Conservation (phyloP, 2,888 invertebrate species). For the Lepidocyrtoides sp. region DNA sequence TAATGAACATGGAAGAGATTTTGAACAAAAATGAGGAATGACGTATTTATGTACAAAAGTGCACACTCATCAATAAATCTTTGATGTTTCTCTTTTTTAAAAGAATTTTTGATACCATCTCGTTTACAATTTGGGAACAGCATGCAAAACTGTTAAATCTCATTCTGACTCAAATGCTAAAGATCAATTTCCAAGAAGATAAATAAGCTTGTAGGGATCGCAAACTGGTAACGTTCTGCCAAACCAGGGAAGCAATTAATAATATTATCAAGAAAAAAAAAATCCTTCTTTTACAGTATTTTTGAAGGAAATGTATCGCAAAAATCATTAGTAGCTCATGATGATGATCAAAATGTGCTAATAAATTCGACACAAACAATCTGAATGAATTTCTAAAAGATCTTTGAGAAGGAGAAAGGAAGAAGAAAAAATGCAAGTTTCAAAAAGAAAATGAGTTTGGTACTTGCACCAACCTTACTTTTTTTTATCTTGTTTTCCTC, state of each 20-base stretch:
- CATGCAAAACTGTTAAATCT: neutral
- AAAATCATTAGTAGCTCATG: slow-evolving; percentile 4
- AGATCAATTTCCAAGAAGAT: neutral
- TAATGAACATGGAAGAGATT: neutral
- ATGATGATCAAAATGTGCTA: neutral
- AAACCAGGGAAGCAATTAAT: neutral
- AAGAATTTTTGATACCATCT: neutral
- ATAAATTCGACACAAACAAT: neutral
- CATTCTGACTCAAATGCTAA: neutral
- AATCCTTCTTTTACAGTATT: neutral
- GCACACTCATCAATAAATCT: neutral
- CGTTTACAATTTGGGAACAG: neutral
- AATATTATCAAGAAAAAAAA: neutral
- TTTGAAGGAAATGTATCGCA: neutral
- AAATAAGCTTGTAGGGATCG: neutral
- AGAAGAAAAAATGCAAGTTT: neutral
- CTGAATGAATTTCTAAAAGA: neutral
- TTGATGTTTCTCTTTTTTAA: no score
- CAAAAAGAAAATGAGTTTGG: no score
- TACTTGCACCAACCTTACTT: no score
- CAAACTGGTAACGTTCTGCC: no score
- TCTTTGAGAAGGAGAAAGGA: neutral
- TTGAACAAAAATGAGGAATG: slow-evolving; percentile 17
- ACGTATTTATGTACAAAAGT: neutral
- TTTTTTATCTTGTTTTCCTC: neutral